Percentiles rank a stretch among this genome's conserved stretches.
These are phyloP conservation scores for Peromyscus aztecus DNA, from an alignment of 2,797 vertebrate genomes.

Conservation along the genomic window DNA sequence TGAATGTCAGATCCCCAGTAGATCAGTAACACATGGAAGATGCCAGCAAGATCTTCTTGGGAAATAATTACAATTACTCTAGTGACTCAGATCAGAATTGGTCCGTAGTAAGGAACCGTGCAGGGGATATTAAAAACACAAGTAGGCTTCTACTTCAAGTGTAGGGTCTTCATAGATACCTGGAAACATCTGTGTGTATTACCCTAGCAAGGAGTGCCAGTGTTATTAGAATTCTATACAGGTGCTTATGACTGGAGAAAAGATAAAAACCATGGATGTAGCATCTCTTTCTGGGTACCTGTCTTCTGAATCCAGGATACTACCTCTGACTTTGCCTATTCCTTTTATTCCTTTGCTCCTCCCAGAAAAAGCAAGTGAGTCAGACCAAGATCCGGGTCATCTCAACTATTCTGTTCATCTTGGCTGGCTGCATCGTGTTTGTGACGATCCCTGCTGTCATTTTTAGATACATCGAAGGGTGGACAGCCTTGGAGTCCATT, in stretches of 20 bases:
- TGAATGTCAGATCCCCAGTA: not conserved
- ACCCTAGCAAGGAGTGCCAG: not conserved
- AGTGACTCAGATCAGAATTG: not conserved
- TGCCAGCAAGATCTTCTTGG: not conserved
- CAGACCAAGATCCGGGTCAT: slow-evolving; percentile 99
- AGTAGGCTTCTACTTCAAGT: not conserved
- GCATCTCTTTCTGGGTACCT: not conserved
- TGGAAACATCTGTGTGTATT: not conserved
- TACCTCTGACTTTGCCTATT: slow-evolving; percentile 54
- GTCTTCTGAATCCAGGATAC: not conserved
- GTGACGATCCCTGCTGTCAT: slow-evolving; percentile 97
- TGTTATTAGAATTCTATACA: not conserved
- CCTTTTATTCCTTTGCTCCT: slow-evolving; percentile 75
- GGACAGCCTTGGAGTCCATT: slow-evolving; percentile 96
- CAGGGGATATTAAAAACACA: not conserved
- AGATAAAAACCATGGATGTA: not conserved
- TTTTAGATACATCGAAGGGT: slow-evolving; percentile 97
- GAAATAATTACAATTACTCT: not conserved
- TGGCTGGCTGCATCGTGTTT: slow-evolving; percentile 97
- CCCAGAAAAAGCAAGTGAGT: slow-evolving; percentile 97
- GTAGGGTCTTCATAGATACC: not conserved
- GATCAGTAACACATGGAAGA: not conserved
- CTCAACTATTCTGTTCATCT: slow-evolving; percentile 97
- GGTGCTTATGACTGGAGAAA: not conserved
- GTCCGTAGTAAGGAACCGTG: fast-evolving